phyloP scores from a whole-genome alignment of 2,113 vertebrate species.

The Calyptomena viridis region DNA sequence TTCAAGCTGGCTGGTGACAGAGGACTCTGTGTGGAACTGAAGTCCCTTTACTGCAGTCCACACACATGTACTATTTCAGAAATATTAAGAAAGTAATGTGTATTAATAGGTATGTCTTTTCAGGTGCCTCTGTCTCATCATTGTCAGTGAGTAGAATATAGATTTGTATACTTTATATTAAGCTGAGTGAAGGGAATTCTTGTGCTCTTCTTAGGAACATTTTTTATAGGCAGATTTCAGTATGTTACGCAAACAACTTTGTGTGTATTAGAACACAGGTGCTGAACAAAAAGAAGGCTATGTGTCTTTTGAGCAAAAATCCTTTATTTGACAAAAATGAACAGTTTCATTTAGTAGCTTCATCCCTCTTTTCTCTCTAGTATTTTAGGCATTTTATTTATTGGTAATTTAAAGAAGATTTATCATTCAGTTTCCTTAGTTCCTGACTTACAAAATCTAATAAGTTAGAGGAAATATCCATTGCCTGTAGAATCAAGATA shows the following conservation, averaged over 20 bases:
- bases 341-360: neutral
- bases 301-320: neutral
- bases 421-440: neutral
- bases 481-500: neutral
- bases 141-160: neutral
- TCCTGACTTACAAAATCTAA: neutral
- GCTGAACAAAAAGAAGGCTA: neutral
- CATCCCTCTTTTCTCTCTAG: neutral
- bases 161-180: neutral
- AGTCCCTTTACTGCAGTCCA: neutral
- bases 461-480: neutral
- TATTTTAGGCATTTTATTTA: neutral
- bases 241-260: neutral
- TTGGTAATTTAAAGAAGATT: neutral
- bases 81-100: neutral
- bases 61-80: neutral
- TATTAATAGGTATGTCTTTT: neutral
- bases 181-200: neutral
- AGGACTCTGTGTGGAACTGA: neutral
- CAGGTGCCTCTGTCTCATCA: neutral
- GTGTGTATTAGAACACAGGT: neutral
- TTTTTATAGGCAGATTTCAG: neutral
- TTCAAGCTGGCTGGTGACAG: neutral
- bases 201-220: neutral
- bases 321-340: neutral